Evolutionary conservation across 2,888 invertebrate genomes (phyloP), one percentile per base, ranked within the genome.

Genomic region (Hymenopus coronatus): DNA sequence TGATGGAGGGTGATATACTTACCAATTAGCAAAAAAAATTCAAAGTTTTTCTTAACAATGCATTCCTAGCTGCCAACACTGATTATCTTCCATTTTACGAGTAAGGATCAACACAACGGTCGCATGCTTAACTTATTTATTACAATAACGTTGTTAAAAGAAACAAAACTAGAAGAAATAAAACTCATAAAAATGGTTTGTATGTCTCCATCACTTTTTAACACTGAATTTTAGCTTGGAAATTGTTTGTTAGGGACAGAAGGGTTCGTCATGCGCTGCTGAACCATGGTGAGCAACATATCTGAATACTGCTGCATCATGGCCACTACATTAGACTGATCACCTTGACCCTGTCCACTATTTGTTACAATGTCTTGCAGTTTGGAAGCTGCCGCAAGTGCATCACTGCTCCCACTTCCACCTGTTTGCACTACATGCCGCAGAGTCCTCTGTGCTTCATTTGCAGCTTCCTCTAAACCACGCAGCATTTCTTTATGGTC

Each of bases 261-360:
- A 14, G 82, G 4, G n/a, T n/a, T 85, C 20, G 54, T 70, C 92
- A 95, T 95, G 91, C 94, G 94, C 91, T 95, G 95, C 91, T 95
- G 95, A 92, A 95, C 95, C 93, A 95, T 94, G 88, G 93, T 94
- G 88, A 95, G 92, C 84, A 96, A 92, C 91, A 95, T 93, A 90
- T 96, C 95, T 20, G 95, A 95, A 92, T 95, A 95, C 91, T 95
- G 95, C 91, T 95, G 95, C 94, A 95, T 95, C 93, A 95, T 94
- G 88, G 94, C 94, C 88, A 95, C 94, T 88, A 95, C 93, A 88
- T 94, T 94, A 2, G 83, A 28, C 83, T 88, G 88, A 54, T 89
- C 89, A 83, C 83, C 89, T 85, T 82, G 84, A 20, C 81, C 88
- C 83, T 88, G 87, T 33, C 82, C 87, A n/a, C 87, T 33, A 30